Evolutionary conservation across 64 coral and sea anemone genomes (phyloP).

Genomic region (Astreopora myriophthalma): DNA sequence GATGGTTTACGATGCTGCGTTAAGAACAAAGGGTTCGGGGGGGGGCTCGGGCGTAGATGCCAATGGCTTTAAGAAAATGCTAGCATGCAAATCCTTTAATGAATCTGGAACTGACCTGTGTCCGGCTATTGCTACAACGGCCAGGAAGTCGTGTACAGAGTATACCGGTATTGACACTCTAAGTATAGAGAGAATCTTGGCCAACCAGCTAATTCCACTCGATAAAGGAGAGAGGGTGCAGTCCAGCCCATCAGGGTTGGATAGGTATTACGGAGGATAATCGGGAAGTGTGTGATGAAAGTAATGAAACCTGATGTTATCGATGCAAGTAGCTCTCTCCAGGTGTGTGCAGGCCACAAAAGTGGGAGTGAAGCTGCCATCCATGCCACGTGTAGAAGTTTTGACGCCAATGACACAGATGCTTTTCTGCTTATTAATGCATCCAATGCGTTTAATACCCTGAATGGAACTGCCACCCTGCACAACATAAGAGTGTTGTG

Average conservation of each 20-base stretch:
- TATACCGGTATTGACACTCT: neutral
- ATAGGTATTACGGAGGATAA: neutral
- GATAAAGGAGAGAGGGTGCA: neutral
- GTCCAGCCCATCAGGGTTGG: neutral
- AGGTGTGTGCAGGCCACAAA: conserved; percentile 3
- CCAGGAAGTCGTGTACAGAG: neutral
- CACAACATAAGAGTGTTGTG: conserved; percentile 17
- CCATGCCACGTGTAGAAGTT: neutral
- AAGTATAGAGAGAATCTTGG: neutral
- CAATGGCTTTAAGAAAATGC: too few species aligned
- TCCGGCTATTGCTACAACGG: too few species aligned
- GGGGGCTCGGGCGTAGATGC: too few species aligned
- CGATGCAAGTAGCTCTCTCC: neutral
- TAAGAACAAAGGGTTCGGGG: too few species aligned
- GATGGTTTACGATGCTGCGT: too few species aligned
- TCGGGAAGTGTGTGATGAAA: neutral
- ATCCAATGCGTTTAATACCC: neutral
- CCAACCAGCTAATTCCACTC: neutral
- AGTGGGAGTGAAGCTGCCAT: neutral
- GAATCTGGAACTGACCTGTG: too few species aligned
- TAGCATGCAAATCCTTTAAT: too few species aligned
- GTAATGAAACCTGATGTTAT: neutral
- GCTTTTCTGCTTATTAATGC: neutral
- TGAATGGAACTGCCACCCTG: neutral
- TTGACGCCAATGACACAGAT: neutral